Evolutionary conservation across 2,113 vertebrate genomes (phyloP).

Genomic region (Felis catus): DNA sequence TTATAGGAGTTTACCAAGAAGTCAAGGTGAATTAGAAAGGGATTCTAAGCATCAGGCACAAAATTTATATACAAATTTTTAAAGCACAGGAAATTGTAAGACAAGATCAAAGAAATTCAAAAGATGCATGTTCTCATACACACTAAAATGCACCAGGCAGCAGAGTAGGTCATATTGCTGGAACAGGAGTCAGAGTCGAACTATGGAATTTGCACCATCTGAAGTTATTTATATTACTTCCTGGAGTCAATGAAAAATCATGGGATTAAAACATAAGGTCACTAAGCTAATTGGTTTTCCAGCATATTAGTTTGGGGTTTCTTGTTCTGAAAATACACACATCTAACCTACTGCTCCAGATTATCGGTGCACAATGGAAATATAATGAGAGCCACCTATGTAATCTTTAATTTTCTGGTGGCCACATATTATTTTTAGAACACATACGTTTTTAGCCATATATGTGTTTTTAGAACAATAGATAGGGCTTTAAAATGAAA

Average conservation of each 20-base stretch:
- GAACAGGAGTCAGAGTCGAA: not conserved
- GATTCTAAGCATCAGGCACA: not conserved
- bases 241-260: not conserved
- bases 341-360: not conserved
- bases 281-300: not conserved
- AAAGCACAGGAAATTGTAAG: not conserved
- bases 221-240: not conserved
- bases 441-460: too few relatives aligned
- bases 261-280: not conserved
- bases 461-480: not conserved
- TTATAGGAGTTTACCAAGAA: not conserved
- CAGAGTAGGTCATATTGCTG: not conserved
- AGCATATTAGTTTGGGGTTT: not conserved
- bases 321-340: not conserved
- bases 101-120: not conserved
- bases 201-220: not conserved
- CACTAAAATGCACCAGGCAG: not conserved
- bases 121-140: not conserved
- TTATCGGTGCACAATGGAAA: not conserved
- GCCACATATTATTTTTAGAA: not conserved
- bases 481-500: slow-evolving; percentile 25
- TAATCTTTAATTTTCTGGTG: not conserved
- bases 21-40: not conserved
- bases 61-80: not conserved
- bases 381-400: not conserved